phyloP scores from a whole-genome alignment of 1,140 invertebrate genomes.

The Streblospio benedicti region DNA sequence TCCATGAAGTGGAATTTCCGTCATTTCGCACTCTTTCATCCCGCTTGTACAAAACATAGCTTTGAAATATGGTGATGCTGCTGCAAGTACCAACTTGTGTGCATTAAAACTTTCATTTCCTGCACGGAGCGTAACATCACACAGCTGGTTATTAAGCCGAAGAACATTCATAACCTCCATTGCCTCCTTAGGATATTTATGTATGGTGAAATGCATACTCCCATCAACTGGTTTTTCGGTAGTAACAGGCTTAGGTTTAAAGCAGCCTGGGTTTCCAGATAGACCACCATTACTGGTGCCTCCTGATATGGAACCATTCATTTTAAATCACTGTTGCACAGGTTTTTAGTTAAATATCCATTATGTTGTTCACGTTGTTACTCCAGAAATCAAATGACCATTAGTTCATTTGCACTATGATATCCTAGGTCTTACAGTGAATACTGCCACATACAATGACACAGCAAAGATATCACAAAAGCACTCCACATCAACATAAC shows the following conservation, averaged over 20 bases:
- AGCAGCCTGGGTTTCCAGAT: no score
- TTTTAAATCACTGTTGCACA: no score
- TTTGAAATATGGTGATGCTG: conserved; percentile 59
- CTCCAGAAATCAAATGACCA: no score
- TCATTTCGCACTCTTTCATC: conserved; percentile 77
- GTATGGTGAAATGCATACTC: conserved; percentile 78
- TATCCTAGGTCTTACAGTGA: no score
- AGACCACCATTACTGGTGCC: no score
- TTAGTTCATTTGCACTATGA: no score
- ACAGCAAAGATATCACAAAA: no score
- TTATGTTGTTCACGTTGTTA: no score
- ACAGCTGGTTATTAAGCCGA: conserved; percentile 77
- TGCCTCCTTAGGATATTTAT: conserved; percentile 72
- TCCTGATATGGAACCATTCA: no score
- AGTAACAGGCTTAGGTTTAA: conserved; percentile 35
- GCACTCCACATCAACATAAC: no score
- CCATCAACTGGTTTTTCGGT: conserved; percentile 47
- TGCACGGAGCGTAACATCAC: conserved; percentile 47
- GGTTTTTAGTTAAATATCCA: no score
- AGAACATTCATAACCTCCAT: conserved; percentile 83
- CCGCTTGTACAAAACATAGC: conserved; percentile 90
- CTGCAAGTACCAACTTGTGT: conserved; percentile 44
- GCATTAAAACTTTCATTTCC: conserved; percentile 35
- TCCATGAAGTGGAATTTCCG: conserved; percentile 71
- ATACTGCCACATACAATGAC: no score